Percentiles rank a stretch among this genome's conserved stretches.
Evolutionary conservation across 2,113 vertebrate genomes (phyloP).

Genomic region (Pithys albifrons): DNA sequence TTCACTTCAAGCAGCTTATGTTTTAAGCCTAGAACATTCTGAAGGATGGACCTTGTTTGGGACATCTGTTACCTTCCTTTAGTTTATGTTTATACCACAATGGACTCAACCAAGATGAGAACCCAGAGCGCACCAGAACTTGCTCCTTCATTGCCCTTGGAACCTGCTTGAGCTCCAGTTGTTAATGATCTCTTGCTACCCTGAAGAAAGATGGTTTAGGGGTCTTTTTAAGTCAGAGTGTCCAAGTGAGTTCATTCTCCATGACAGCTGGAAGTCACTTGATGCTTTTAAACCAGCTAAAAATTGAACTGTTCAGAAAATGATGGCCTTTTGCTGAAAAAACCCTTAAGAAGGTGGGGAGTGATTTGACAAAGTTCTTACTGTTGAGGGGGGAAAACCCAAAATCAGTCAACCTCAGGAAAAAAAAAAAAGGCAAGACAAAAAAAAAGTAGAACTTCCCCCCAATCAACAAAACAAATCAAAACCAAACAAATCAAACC

Average conservation of each 20-base stretch:
- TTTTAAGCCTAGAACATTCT: background rate
- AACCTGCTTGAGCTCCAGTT: background rate
- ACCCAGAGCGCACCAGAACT: background rate
- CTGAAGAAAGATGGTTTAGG: background rate
- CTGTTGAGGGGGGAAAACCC: fast-evolving
- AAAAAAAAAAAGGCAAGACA: no score
- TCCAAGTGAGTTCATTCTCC: background rate
- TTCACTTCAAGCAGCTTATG: background rate
- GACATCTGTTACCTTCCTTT: background rate
- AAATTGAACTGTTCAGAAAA: background rate
- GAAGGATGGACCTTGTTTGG: background rate
- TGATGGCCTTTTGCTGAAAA: background rate
- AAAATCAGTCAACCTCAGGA: background rate
- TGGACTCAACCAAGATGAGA: background rate
- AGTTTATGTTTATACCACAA: background rate
- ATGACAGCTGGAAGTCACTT: background rate
- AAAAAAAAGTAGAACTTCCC: no score
- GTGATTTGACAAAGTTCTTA: background rate
- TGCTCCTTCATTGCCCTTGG: background rate
- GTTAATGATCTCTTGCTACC: background rate
- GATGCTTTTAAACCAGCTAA: background rate
- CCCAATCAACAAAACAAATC: background rate
- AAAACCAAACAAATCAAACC: no score
- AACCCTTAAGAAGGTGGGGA: background rate
- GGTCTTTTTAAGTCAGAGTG: background rate